These are phyloP conservation scores for Caradrina kadenii DNA, from an alignment of 2,888 invertebrate genomes.

Conservation along the genomic window DNA sequence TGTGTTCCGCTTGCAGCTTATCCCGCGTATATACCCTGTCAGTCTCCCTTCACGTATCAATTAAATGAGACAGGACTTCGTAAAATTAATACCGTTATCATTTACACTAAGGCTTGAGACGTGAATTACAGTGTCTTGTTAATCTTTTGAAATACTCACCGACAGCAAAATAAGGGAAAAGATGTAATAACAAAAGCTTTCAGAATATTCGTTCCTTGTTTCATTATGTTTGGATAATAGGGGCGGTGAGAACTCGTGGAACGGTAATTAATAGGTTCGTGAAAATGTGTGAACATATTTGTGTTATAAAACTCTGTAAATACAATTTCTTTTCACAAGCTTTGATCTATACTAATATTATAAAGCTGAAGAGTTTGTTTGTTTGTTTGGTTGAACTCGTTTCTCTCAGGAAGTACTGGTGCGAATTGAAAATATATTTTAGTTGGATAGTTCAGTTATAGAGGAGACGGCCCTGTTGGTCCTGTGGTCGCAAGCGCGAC, in stretches of 20 bases:
- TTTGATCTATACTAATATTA: no score
- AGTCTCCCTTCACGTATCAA: constrained; percentile 37
- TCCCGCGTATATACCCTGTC: constrained; percentile 9
- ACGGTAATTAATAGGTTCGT: constrained; percentile 1
- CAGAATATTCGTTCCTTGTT: constrained; percentile 57
- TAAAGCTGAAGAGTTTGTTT: no score
- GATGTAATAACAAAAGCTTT: constrained; percentile 63
- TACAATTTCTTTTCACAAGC: no score
- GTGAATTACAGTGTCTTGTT: constrained; percentile 66
- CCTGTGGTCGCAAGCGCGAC: no score
- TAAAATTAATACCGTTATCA: constrained; percentile 54
- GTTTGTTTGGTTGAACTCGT: no score
- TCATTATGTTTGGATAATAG: constrained; percentile 41
- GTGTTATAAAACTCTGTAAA: no score
- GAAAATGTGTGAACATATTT: neutral
- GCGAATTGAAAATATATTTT: no score
- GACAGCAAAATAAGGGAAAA: constrained; percentile 68
- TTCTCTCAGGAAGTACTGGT: no score
- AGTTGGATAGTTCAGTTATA: no score
- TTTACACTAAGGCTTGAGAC: constrained; percentile 52
- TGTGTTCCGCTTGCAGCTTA: neutral
- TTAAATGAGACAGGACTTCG: constrained; percentile 39
- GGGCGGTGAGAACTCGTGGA: constrained; percentile 18
- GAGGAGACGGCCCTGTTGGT: no score
- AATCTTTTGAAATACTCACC: constrained; percentile 72